Conservation (phyloP, 2,888 invertebrate species). For the Dexiosoma caninum region DNA sequence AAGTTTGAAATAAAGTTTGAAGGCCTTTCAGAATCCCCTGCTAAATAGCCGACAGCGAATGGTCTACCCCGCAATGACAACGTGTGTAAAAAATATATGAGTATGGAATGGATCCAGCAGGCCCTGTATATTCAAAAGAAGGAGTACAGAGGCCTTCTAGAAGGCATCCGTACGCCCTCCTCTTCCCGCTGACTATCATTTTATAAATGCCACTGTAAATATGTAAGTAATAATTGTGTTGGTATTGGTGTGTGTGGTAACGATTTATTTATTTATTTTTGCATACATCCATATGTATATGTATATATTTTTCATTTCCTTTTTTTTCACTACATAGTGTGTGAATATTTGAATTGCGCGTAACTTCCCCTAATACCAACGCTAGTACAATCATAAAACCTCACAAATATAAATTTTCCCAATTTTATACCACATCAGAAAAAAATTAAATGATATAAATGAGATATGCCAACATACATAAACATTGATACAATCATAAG, state of each 20-base stretch:
- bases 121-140: too few species aligned
- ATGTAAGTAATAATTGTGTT: slow-evolving; percentile 46
- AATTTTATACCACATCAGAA: slow-evolving; percentile 51
- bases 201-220: not conserved
- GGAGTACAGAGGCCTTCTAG: too few species aligned
- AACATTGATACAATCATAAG: slow-evolving; percentile 49
- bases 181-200: too few species aligned
- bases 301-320: not conserved
- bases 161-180: too few species aligned
- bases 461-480: slow-evolving; percentile 60
- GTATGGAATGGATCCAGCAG: too few species aligned
- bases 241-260: slow-evolving; percentile 58
- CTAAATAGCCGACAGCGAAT: too few species aligned
- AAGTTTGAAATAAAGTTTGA: too few species aligned
- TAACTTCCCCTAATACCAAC: slow-evolving; percentile 49
- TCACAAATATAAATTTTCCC: slow-evolving; percentile 48
- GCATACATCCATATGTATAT: too few species aligned
- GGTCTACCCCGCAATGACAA: too few species aligned
- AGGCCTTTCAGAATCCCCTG: too few species aligned
- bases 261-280: slow-evolving; percentile 55
- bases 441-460: slow-evolving; percentile 35
- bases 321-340: not conserved
- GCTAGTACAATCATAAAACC: slow-evolving; percentile 54
- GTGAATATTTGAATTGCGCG: slow-evolving; percentile 8
- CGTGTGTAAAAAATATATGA: too few species aligned